Conservation (phyloP, 2,888 invertebrate species). For the Dichetophora obliterata region DNA sequence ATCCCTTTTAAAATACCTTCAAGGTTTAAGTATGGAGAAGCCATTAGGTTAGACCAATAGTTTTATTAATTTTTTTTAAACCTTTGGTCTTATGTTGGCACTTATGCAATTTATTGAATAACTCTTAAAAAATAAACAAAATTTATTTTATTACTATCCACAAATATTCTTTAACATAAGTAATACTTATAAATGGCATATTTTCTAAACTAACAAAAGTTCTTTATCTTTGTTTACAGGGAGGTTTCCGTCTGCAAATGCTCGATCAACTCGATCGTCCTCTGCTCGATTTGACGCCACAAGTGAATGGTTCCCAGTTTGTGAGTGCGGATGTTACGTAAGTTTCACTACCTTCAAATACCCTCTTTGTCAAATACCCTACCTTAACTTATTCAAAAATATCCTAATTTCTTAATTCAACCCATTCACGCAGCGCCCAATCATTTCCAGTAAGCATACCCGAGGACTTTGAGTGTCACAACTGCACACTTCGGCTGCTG, state of each 20-base stretch:
- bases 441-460: slow-evolving; percentile 85
- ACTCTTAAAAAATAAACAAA: no score
- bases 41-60: no score
- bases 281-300: slow-evolving; percentile 85
- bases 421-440: slow-evolving; percentile 78
- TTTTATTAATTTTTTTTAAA: no score
- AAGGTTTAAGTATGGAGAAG: no score
- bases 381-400: not conserved
- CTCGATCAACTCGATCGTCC: slow-evolving; percentile 88
- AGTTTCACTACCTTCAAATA: slow-evolving; percentile 68
- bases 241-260: slow-evolving; percentile 90
- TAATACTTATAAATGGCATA: no score
- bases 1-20: no score
- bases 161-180: no score
- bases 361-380: not conserved
- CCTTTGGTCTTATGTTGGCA: no score
- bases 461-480: slow-evolving; percentile 83
- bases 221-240: slow-evolving; percentile 72
- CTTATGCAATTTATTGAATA: no score
- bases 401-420: not conserved
- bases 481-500: slow-evolving; percentile 90
- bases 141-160: no score
- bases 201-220: no score
- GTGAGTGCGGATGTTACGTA: slow-evolving; percentile 89
- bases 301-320: slow-evolving; percentile 84